Conservation (phyloP, 2,888 invertebrate genomes). For the Drosophila nigritarsus region DNA sequence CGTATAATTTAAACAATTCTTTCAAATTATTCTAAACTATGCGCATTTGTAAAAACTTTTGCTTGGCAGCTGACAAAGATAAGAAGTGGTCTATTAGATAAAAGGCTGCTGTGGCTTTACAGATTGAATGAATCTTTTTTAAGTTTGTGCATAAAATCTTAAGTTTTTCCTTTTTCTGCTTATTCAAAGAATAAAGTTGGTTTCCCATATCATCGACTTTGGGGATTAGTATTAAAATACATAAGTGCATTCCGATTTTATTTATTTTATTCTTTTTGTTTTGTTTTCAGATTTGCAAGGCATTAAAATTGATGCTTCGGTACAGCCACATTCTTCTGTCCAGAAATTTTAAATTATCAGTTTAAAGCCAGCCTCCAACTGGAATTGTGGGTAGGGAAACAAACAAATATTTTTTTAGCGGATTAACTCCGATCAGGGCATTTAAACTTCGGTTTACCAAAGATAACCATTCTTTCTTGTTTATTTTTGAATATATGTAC, state of each 20-base stretch:
- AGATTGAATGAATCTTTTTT: constrained; percentile 8
- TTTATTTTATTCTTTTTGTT: not conserved
- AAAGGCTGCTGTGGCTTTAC: not conserved
- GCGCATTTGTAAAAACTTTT: constrained; percentile 50
- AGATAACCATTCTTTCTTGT: not conserved
- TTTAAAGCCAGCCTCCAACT: not conserved
- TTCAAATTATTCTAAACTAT: constrained; percentile 70
- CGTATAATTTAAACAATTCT: constrained; percentile 48
- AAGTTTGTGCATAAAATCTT: not conserved
- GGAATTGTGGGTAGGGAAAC: not conserved
- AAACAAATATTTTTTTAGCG: not conserved
- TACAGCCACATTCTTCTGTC: not conserved
- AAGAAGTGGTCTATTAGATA: constrained; percentile 18
- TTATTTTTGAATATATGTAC: not conserved
- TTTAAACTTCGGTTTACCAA: not conserved
- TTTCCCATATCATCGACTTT: not conserved
- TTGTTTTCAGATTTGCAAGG: not conserved
- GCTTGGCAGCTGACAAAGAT: constrained; percentile 26
- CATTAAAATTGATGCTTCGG: not conserved
- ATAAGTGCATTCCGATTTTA: not conserved
- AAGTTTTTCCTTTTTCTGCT: not conserved
- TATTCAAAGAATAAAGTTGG: not conserved
- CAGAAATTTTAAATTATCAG: fast-evolving
- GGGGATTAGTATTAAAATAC: not conserved
- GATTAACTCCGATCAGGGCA: not conserved